Conservation (phyloP, 2,113 vertebrate genomes). For the Phaetusa simplex region DNA sequence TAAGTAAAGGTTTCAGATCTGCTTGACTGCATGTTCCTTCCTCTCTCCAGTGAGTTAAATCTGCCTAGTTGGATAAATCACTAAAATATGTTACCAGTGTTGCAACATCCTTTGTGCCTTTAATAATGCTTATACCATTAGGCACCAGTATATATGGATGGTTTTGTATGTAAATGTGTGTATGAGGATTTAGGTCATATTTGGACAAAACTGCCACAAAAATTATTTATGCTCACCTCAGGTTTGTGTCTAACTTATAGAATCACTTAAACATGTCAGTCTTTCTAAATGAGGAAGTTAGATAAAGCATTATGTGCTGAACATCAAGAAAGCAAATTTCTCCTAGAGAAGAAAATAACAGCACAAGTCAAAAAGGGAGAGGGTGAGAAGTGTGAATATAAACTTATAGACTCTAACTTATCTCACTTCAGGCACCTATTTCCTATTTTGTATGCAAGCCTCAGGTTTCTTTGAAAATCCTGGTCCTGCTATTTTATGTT, state of each 20-base stretch:
- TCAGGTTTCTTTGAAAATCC: not conserved
- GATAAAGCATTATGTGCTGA: not conserved
- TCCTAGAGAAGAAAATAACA: not conserved
- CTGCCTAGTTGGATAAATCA: not conserved
- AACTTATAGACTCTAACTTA: not conserved
- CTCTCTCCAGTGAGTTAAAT: not conserved
- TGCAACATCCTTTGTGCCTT: not conserved
- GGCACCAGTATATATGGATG: rapidly evolving
- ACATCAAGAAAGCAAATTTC: not conserved
- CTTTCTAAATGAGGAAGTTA: not conserved
- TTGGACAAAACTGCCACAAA: not conserved
- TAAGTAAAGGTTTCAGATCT: not conserved
- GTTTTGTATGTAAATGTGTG: not conserved
- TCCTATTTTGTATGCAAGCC: not conserved
- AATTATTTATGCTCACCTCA: not conserved
- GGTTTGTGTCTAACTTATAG: not conserved
- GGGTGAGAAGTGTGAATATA: not conserved
- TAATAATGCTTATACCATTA: not conserved
- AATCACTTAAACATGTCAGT: not conserved
- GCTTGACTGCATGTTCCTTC: not conserved
- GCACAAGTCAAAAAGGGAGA: not conserved
- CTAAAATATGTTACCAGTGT: not conserved
- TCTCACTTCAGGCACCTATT: not conserved
- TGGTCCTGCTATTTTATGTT: not conserved
- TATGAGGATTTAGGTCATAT: not conserved